Percentiles rank a stretch among this genome's conserved stretches.
These are phyloP conservation scores for Sepioteuthis lessoniana DNA, from an alignment of 2,888 invertebrate species.

Conservation along the genomic window DNA sequence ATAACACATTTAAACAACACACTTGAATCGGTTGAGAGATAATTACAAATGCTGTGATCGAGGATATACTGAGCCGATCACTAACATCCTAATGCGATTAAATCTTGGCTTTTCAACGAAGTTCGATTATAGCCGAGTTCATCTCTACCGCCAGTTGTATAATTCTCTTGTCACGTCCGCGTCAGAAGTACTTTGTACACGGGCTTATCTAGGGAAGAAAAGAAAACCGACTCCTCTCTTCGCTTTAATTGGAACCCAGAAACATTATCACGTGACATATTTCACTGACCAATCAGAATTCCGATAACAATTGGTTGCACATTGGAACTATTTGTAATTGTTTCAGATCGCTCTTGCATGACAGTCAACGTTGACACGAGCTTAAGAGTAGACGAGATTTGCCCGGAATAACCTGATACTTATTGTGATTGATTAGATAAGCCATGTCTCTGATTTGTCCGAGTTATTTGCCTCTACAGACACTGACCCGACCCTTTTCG, in stretches of 20 bases:
- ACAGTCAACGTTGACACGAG: not conserved
- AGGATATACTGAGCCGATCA: not conserved
- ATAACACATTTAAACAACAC: not conserved
- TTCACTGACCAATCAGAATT: not conserved
- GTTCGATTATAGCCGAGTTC: not conserved
- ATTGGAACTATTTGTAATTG: not conserved
- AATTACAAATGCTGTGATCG: not conserved
- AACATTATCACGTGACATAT: not conserved
- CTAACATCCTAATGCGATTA: not conserved
- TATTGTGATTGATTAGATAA: constrained; percentile 33
- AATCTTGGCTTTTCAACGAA: not conserved
- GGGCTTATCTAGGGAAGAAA: not conserved
- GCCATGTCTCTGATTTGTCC: not conserved
- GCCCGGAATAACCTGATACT: not conserved
- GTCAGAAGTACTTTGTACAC: not conserved
- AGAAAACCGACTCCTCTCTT: not conserved
- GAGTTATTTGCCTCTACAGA: not conserved
- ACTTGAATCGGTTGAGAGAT: not conserved
- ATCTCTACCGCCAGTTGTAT: not conserved
- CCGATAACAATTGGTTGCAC: not conserved
- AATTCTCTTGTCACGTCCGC: not conserved
- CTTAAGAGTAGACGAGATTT: not conserved
- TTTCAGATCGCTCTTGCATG: not conserved
- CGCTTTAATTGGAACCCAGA: not conserved
- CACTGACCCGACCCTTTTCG: too few species aligned